These are phyloP conservation scores for Micromys minutus DNA, from an alignment of 2,113 vertebrate genomes.

Conservation along the genomic window DNA sequence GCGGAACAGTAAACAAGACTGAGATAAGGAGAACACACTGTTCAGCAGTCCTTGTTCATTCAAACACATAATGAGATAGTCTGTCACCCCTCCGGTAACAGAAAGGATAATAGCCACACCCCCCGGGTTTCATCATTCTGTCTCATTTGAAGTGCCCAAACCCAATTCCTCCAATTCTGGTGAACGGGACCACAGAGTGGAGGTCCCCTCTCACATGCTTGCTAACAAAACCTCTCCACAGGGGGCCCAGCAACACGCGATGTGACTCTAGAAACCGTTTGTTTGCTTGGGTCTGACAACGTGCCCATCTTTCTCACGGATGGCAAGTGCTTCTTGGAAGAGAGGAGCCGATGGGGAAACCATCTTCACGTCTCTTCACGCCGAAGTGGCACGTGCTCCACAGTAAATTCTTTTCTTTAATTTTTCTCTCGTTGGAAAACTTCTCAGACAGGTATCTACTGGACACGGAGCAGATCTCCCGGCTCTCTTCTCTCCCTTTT, in stretches of 20 bases:
- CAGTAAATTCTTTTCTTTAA: neutral
- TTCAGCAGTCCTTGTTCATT: neutral
- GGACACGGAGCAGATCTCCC: neutral
- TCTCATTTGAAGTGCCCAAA: neutral
- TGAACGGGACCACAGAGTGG: neutral
- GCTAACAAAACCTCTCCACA: neutral
- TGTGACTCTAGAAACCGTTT: slow-evolving; percentile 7
- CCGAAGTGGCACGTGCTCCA: neutral
- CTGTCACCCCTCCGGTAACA: neutral
- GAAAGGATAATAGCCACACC: neutral
- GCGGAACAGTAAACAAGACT: neutral
- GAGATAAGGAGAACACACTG: neutral
- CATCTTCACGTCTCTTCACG: slow-evolving; percentile 22
- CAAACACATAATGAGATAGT: neutral
- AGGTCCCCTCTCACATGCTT: neutral
- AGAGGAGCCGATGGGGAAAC: neutral
- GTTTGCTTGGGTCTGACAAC: slow-evolving; percentile 49
- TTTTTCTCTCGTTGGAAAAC: neutral
- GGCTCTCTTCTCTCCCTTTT: neutral
- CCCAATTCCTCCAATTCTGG: neutral
- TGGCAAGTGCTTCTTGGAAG: slow-evolving; percentile 9
- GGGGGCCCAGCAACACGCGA: neutral
- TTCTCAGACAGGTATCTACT: neutral
- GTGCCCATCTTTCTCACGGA: slow-evolving; percentile 22
- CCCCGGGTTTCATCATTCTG: neutral